These are phyloP conservation scores for Ceratina japonica DNA, from an alignment of 1,140 invertebrate species.

Conservation along the genomic window DNA sequence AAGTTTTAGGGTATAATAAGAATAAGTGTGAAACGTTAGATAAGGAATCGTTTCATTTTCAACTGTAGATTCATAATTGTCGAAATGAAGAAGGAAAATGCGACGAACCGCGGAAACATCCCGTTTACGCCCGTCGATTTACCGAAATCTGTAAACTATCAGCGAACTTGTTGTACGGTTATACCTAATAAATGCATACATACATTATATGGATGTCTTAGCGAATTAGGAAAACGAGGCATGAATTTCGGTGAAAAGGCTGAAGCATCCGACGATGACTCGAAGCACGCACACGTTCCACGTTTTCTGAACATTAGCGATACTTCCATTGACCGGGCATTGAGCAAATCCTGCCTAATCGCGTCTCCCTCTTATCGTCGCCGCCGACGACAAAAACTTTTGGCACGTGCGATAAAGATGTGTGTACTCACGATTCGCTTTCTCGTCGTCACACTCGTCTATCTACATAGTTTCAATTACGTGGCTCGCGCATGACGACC, in stretches of 20 bases:
- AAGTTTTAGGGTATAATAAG: too few species aligned
- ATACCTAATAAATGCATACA: not conserved
- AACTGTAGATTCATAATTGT: too few species aligned
- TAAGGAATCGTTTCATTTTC: too few species aligned
- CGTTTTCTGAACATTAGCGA: not conserved
- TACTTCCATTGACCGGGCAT: not conserved
- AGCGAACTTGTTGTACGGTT: not conserved
- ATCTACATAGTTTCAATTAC: not conserved
- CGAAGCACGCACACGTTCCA: constrained; percentile 24
- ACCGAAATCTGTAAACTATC: too few species aligned
- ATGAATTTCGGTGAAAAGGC: not conserved
- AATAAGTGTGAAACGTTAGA: too few species aligned
- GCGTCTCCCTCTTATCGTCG: too few species aligned
- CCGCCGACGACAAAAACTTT: too few species aligned
- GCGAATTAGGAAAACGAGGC: constrained; percentile 24
- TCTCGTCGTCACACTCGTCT: not conserved
- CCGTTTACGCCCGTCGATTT: constrained; percentile 19
- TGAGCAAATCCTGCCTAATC: too few species aligned
- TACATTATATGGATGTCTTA: constrained; percentile 17
- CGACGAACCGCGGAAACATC: not conserved
- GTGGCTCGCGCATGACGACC: not conserved
- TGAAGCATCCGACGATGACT: constrained; percentile 3
- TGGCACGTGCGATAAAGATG: not conserved
- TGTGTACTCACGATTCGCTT: constrained; percentile 18
- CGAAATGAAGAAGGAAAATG: not conserved